Percentiles rank a stretch among this genome's conserved stretches.
These are phyloP conservation scores for Gymnothorax javanicus DNA, from an alignment of 2,797 vertebrate species.

Conservation along the genomic window DNA sequence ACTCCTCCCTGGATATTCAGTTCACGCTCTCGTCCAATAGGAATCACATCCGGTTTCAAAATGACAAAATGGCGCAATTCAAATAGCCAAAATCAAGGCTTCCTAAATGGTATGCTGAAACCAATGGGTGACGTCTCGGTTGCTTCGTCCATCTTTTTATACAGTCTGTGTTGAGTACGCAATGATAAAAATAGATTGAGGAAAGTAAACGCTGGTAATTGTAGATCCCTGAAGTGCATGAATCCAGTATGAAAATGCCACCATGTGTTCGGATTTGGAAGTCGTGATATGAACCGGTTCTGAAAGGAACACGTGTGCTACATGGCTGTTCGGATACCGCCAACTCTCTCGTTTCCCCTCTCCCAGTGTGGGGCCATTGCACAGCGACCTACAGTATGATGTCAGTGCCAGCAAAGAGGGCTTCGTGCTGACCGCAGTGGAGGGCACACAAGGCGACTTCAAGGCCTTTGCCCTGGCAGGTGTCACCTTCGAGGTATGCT, in stretches of 20 bases:
- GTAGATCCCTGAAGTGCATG: not conserved
- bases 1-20: no score
- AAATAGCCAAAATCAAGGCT: no score
- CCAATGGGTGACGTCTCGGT: no score
- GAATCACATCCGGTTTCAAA: no score
- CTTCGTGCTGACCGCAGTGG: slow-evolving; percentile 87
- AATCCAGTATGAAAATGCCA: not conserved
- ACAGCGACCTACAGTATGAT: slow-evolving; percentile 89
- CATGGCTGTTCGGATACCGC: not conserved
- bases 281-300: not conserved
- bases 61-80: no score
- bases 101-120: no score
- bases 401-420: slow-evolving; percentile 91
- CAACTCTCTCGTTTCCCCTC: not conserved
- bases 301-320: not conserved
- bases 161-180: no score
- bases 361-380: slow-evolving; percentile 89
- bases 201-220: not conserved
- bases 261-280: not conserved
- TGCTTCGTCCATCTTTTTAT: no score
- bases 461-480: slow-evolving; percentile 97
- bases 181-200: not conserved
- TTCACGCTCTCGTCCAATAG: no score
- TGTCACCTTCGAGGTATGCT: slow-evolving; percentile 90
- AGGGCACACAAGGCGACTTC: slow-evolving; percentile 87